Base-by-base conservation (phyloP, 30 jellyfish, hydroid and myxozoan genomes). In the Rhopilema esculentum region DNA sequence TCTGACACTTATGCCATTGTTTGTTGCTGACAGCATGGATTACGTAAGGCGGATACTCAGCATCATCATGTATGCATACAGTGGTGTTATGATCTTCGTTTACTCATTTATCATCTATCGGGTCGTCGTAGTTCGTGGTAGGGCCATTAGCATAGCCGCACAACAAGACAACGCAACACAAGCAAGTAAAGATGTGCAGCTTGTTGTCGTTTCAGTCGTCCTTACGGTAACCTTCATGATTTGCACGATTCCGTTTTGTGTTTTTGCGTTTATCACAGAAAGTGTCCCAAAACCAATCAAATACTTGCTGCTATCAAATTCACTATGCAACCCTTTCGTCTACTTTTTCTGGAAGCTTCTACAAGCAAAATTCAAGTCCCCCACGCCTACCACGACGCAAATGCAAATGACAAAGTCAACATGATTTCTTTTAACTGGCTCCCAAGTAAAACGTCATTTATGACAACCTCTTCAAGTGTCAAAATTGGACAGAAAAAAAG, bases 311-410 rank as follows among this genome's bases (percentile, higher is more conserved):
- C 32, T 77, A 4, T 52, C 65, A 8, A 61, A 63, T 19, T 77
- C 88, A 8, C 16, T 77, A 32, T 4, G 27, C 20, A 77, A 77
- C n/a, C 76, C 88, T 20, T 77, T 77, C 57, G 50, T 77, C 22
- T 77, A 77, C 51, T 77, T 40, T 32, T 77, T 77, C 67, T 77
- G 88, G 88, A 77, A 77, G 32, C 64, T 40, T 40, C 32, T 32
- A 17, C 67, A 77, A 77, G 88, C 78, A 62, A 27, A 77, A 29
- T 40, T 40, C 12, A 40, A 40, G 57, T 40, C 57, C 12, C 12
- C 12, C 12, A 6, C 6, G 57, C 57, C 9, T 40, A 12, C 12
- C 6, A 2, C 57, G 12, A 40, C 6, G 57, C 57, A 40, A 2
- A 2, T 40, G 57, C 6, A 40, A 12, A 40, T 12, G n/a, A 40